Conservation (phyloP, 2,797 vertebrate genomes). For the Gymnocypris eckloni region DNA sequence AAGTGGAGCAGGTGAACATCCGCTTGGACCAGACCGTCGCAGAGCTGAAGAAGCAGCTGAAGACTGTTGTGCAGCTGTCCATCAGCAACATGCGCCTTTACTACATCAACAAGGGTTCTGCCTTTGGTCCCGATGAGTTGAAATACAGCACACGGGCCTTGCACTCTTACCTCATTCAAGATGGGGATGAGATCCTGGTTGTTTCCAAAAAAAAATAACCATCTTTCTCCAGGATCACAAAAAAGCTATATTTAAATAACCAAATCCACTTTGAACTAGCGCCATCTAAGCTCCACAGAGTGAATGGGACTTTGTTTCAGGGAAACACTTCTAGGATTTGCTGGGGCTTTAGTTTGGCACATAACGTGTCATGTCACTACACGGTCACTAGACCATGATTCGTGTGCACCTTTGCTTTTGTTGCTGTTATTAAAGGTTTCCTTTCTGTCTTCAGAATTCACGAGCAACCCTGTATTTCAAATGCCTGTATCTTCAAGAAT, state of each 20-base stretch:
- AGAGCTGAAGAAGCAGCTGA: slow-evolving; percentile 92
- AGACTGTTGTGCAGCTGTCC: slow-evolving; percentile 88
- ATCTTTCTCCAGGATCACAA: slow-evolving; percentile 31
- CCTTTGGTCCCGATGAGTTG: slow-evolving; percentile 95
- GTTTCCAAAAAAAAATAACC: slow-evolving; percentile 85
- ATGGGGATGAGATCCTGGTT: slow-evolving; percentile 93
- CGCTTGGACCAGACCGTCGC: slow-evolving; percentile 96
- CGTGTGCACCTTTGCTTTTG: slow-evolving; percentile 23
- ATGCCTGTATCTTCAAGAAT: slow-evolving; percentile 34
- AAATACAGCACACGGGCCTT: slow-evolving; percentile 90
- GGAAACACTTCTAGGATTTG: slow-evolving; percentile 47
- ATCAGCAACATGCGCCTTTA: slow-evolving; percentile 93
- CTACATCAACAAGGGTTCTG: slow-evolving; percentile 89
- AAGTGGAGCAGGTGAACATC: slow-evolving; percentile 91
- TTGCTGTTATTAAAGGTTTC: slow-evolving; percentile 43
- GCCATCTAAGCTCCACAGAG: slow-evolving; percentile 54
- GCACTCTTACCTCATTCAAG: slow-evolving; percentile 95
- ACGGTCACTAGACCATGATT: slow-evolving; percentile 36
- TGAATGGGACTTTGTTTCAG: slow-evolving; percentile 56
- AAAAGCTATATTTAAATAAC: slow-evolving; percentile 46
- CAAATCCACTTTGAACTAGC: slow-evolving; percentile 32
- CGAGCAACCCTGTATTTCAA: slow-evolving; percentile 20
- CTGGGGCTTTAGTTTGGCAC: slow-evolving; percentile 43
- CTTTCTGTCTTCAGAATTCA: slow-evolving; percentile 34
- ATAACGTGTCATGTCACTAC: slow-evolving; percentile 44